Evolutionary conservation across 2,113 vertebrate genomes (phyloP), one percentile per base, ranked within the genome.

Genomic region (Rhinoderma darwinii): DNA sequence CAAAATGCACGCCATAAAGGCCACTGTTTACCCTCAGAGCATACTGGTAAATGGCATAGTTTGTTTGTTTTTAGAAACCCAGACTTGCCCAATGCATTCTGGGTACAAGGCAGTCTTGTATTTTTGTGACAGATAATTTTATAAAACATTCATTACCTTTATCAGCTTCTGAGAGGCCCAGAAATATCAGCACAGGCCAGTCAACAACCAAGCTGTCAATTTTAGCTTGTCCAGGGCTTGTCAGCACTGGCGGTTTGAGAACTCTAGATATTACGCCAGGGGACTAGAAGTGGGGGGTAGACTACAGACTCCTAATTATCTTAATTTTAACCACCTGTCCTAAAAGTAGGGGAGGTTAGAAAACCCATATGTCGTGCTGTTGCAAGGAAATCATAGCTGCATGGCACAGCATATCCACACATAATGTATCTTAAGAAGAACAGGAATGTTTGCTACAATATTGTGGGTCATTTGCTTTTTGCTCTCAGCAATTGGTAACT

Each of bases 361-460:
- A 41, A 59, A 22, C 4, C 50, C 76, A 80, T 80, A 80, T 80
- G 77, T n/a, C 5, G 22, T 37, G 51, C 30, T 20, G 10, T 20
- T 78, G 30, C 18, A 20, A 78, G 74, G 44, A 59, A 80, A 80
- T 41, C 35, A 59, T 18, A 56, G 47, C 5, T 61, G 51, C 37
- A 41, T 59, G 54, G 44, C 51, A 61, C 50, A 56, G 77, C 30
- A n/a, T 39, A 39, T 22, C 18, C 22, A n/a, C 76, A 37, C 51
- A 80, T 41, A 59, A 41, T 59, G 54, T 59, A 79, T 79, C 51
- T n/a, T 66, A 43, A 63, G 79, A 82, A 44, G 79, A 80, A 80
- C 30, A 80, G 32, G 35, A 80, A 80, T 80, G 77, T 59, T 80
- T 80, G 51, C 37, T 80, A 59, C 32, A 39, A 59, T 59, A 80